These are phyloP conservation scores for Epinotia bilunana DNA, from an alignment of 2,888 invertebrate species.

Conservation along the genomic window DNA sequence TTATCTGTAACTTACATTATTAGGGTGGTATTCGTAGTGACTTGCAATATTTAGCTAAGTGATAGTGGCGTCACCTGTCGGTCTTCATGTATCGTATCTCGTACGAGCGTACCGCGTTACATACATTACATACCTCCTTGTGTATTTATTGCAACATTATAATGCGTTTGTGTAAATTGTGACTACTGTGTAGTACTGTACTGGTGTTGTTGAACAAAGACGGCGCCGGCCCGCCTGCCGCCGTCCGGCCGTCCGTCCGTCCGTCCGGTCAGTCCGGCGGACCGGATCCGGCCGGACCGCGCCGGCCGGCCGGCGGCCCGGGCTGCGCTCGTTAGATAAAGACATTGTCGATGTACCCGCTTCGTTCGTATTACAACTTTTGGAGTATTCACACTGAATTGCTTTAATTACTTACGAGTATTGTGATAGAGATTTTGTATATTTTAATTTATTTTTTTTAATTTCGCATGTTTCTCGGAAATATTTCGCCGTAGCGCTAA, in stretches of 20 bases:
- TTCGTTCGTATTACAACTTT: slow-evolving; percentile 78
- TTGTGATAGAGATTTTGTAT: slow-evolving; percentile 85
- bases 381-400: slow-evolving; percentile 84
- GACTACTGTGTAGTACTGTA: slow-evolving; percentile 72
- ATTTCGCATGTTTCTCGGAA: slow-evolving; percentile 79
- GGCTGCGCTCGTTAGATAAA: slow-evolving; percentile 52
- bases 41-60: slow-evolving; percentile 79
- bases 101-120: slow-evolving; percentile 55
- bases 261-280: slow-evolving; percentile 37
- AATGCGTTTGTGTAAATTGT: slow-evolving; percentile 61
- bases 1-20: slow-evolving; percentile 66
- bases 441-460: slow-evolving; percentile 84
- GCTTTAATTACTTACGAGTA: slow-evolving; percentile 85
- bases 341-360: slow-evolving; percentile 64
- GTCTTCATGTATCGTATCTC: slow-evolving; percentile 63
- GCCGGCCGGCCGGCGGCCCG: slow-evolving; percentile 27
- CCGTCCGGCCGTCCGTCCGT: neutral
- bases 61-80: slow-evolving; percentile 70
- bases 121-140: slow-evolving; percentile 44
- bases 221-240: slow-evolving; percentile 24
- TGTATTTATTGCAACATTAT: slow-evolving; percentile 66
- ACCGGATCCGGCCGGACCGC: slow-evolving; percentile 30
- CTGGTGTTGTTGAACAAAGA: slow-evolving; percentile 52
- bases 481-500: slow-evolving; percentile 76
- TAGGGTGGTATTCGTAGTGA: slow-evolving; percentile 79